Evolutionary conservation across 2,797 vertebrate genomes (phyloP).

Genomic region (Molothrus ater): DNA sequence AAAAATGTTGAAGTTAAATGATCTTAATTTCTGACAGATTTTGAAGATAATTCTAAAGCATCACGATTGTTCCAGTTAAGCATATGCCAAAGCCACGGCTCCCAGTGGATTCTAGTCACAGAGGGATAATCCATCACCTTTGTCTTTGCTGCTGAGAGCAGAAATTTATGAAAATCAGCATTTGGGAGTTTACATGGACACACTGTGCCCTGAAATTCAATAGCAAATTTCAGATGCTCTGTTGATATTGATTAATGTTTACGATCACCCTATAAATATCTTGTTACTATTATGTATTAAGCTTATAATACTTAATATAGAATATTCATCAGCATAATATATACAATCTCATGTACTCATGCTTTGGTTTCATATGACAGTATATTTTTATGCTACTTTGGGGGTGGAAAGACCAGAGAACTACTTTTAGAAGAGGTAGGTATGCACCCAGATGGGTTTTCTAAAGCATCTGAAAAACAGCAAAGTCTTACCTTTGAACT

Average conservation of each 20-base stretch:
- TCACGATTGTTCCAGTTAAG: neutral
- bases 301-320: neutral
- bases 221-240: neutral
- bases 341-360: neutral
- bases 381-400: slow-evolving; percentile 6
- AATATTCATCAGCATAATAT: neutral
- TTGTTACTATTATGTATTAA: neutral
- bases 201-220: neutral
- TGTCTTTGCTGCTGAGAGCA: neutral
- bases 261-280: neutral
- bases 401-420: neutral
- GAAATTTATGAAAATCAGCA: neutral
- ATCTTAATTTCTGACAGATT: neutral
- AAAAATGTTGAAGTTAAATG: neutral
- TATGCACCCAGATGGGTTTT: neutral
- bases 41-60: neutral
- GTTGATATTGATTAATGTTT: neutral
- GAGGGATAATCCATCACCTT: neutral
- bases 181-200: neutral
- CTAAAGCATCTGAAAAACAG: neutral
- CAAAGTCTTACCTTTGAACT: neutral
- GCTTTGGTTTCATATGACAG: neutral
- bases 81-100: neutral
- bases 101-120: neutral
- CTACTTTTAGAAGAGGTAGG: slow-evolving; percentile 11